Base-by-base conservation (phyloP, 2,797 vertebrate genomes). In the Falco concolor region DNA sequence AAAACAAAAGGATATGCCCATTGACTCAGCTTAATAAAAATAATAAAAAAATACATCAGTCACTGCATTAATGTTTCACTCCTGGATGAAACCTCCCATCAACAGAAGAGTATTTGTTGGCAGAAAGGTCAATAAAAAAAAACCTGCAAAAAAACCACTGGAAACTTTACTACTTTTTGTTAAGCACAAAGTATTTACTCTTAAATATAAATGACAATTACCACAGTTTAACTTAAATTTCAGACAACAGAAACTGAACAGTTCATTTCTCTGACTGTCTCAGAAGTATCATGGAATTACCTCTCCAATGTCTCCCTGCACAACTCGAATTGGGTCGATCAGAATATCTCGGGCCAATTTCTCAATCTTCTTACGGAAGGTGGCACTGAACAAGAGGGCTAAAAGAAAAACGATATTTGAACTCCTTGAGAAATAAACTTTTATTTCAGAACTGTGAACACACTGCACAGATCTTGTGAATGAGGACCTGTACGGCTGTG, bases 281-380 rank as follows among this genome's bases (percentile, higher is more conserved):
- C 64, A 18, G 15, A 50, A 54, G 20, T 6, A 3, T 8, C 0
- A 12, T 9, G n/a, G 40, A 45, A 61, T 89, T 97, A 99, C 99
- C 99, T 99, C 99, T 97, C 99, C 99, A 27, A 99, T 99, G 97
- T 99, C 99, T 94, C 99, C 99, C 90, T 99, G 99, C 82, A 99
- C 99, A 57, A 99, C 99, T 54, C 99, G 99, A 82, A 99, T 99
- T 4, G 99, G 99, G 96, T 99, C 99, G 2, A 99, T 98, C 93
- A 99, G 96, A 96, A 99, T 99, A 94, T 99, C 99, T 96, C 99
- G 98, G 42, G 99, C 99, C 95, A 99, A 93, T 56, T 98, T 99
- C 97, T 99, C 99, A 7, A 99, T 99, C 98, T 99, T 99, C 98
- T 99, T 99, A 57, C 99, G 98, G 97, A 99, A 99, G 6, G 99